Conservation (phyloP, 2,888 invertebrate genomes). For the Dolomedes plantarius region DNA sequence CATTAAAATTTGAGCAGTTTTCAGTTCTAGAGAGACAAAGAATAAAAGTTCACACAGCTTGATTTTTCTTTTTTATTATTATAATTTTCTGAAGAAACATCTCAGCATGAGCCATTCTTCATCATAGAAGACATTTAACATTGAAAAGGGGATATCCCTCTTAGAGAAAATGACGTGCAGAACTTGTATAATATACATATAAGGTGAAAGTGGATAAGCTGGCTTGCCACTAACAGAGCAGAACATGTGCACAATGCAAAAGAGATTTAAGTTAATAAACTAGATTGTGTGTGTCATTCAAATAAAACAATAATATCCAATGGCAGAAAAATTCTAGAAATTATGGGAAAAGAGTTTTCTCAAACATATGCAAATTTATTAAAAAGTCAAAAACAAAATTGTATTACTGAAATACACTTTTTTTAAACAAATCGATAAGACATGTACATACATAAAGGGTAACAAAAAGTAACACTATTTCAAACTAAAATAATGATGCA, state of each 20-base stretch:
- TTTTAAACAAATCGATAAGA: no score
- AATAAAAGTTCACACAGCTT: conserved; percentile 23
- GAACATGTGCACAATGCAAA: not conserved
- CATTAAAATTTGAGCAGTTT: conserved; percentile 68
- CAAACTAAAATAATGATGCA: no score
- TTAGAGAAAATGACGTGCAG: conserved; percentile 46
- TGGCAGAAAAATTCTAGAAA: no score
- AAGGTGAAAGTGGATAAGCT: conserved; percentile 57
- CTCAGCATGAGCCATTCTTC: conserved; percentile 25
- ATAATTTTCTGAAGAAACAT: conserved; percentile 19
- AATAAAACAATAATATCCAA: no score
- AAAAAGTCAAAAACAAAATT: no score
- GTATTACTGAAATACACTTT: no score
- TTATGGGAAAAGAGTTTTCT: no score
- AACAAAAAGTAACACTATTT: no score
- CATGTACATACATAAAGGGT: no score
- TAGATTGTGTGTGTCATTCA: no score
- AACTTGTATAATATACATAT: conserved; percentile 62
- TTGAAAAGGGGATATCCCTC: conserved; percentile 19
- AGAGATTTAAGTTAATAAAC: no score
- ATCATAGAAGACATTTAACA: conserved; percentile 44
- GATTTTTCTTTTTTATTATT: conserved; percentile 22
- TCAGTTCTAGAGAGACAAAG: conserved; percentile 63
- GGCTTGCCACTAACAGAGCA: conserved; percentile 53
- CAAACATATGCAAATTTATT: no score